Percentiles rank a stretch among this genome's conserved stretches.
Evolutionary conservation across 2,888 invertebrate species (phyloP).

Genomic region (Suillia variegata): DNA sequence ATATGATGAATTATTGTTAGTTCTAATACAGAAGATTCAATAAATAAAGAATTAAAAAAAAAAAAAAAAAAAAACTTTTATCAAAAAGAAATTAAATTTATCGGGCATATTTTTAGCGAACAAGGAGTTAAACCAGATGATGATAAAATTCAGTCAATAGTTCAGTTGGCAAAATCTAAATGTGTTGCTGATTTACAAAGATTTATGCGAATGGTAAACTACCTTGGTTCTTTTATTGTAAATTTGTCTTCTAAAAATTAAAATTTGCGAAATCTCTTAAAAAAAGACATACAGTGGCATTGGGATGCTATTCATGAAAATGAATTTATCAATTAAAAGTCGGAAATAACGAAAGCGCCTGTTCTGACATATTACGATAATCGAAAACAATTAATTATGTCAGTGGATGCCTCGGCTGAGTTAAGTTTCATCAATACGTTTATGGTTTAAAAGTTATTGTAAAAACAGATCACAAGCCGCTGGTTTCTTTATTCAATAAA

Average conservation of each 20-base stretch:
- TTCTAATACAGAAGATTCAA: too few relatives aligned
- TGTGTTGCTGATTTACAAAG: neutral
- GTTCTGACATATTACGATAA: neutral
- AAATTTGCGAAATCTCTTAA: too few relatives aligned
- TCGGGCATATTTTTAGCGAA: conserved; percentile 22
- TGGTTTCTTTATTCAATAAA: conserved; percentile 13
- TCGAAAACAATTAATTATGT: neutral
- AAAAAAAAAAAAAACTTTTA: too few relatives aligned
- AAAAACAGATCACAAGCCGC: conserved; percentile 19
- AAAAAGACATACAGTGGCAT: too few relatives aligned
- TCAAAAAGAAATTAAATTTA: too few relatives aligned
- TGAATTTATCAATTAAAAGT: neutral
- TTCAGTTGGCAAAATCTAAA: conserved; percentile 14
- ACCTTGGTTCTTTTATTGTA: neutral
- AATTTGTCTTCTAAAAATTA: neutral
- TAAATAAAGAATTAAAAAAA: too few relatives aligned
- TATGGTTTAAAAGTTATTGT: conserved; percentile 4
- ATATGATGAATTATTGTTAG: too few relatives aligned
- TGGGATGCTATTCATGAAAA: too few relatives aligned
- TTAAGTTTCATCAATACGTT: conserved; percentile 1
- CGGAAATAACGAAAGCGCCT: neutral
- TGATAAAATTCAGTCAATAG: conserved; percentile 19
- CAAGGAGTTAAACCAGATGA: conserved; percentile 12
- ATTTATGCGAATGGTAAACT: too few relatives aligned
- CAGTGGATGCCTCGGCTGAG: neutral